Base-by-base conservation (phyloP, 1,140 invertebrate genomes). In the Danaus melanippus region DNA sequence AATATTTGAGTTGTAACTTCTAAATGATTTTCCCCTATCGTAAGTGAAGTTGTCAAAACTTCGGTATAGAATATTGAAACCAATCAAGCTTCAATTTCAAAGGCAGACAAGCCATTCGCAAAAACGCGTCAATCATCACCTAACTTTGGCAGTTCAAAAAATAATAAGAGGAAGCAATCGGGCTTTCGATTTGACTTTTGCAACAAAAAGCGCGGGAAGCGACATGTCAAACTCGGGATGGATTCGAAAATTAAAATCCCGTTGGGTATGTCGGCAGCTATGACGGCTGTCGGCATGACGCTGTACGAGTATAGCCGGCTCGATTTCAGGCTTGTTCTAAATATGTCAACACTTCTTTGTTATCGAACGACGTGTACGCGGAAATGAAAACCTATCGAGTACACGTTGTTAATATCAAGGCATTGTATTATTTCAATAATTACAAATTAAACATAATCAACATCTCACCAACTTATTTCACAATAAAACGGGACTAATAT, bases 281-380 rank as follows among this genome's bases (percentile, higher is more conserved):
- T 82, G 80, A 81, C 80, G 76, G 77, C 67, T 83, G 79, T 79
- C 79, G 74, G 53, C 46, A 56, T 43, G 51, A 50, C 60, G 61
- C 65, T 32, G 5, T 32, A 32, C 21, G 5, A 56, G 66, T 69
- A 70, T 71, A 72, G 75, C 79, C 82, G 76, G 67, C 76, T 81
- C 83, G 80, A 80, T 86, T 86, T 86, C 83, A 84, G 83, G 83
- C 80, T 83, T 84, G 83, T 86, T 86, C 83, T 86, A 86, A 86
- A 86, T 84, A 84, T 84, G 80, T 86, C 83, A 81, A 73, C 79
- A 81, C 66, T 79, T 79, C 83, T 86, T 86, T 86, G 83, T 86
- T 80, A 84, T 82, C 79, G 69, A 53, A 65, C 66, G 76, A 78
- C 80, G 71, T 82, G 75, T 64, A 74, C 74, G 74, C 79, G 83